Evolutionary conservation across 1,140 invertebrate genomes (phyloP), one percentile per base, ranked within the genome.

Genomic region (Drosophila bocqueti): DNA sequence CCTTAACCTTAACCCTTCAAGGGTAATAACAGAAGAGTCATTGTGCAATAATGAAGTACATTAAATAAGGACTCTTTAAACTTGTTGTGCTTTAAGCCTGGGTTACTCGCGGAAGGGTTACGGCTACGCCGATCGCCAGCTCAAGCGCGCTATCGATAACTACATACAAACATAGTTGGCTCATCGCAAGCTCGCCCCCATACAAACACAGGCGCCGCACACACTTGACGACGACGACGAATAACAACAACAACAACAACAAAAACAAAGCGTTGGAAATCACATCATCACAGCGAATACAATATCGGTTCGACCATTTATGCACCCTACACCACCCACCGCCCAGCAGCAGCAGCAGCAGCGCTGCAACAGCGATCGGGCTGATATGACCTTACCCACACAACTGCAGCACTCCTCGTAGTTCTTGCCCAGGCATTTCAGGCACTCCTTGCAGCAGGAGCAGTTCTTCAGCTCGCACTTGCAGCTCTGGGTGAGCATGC

Each of bases 321-420:
- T 49, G 15, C 58, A 45, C 42, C 36, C 34, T 36, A 46, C 26
- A 76, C 72, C 71, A 59, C 64, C 52, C 75, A 78, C 50, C 36
- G 34, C 42, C 45, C 40, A 43, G 26, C 42, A 24, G 63, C 38
- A 21, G 63, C 38, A 21, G 21, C 21, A 43, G 24, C 47, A 21
- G 50, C 64, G 45, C 26, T 40, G 50, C 49, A 43, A 1, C 29
- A 8, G 24, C 18, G 26, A 36, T 47, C 40, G 13, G 4, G 3
- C n/a, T 11, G 18, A 36, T 40, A 57, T 26, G 18, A 16, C 46
- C 91, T 87, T 87, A 93, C 92, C 92, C 49, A 99, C 97, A 95
- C 98, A 99, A 47, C 97, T 98, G 91, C 98, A 99, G 93, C 98
- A 99, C 93, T 99, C 97, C 74, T 95, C 96, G 91, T 98, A 99